phyloP scores from a whole-genome alignment of 2,888 invertebrate species.

The Diaprepes abbreviatus region DNA sequence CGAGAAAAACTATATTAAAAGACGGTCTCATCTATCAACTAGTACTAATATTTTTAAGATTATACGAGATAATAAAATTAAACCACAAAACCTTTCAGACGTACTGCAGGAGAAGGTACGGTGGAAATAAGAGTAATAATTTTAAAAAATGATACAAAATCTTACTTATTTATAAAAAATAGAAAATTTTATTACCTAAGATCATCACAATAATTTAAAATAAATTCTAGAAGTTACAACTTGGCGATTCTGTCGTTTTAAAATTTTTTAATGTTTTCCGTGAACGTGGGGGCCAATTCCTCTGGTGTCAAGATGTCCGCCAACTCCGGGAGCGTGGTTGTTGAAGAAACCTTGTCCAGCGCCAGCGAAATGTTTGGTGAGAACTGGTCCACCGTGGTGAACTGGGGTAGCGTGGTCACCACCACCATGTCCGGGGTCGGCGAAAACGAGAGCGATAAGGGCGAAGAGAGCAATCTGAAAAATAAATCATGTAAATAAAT shows the following conservation, averaged over 20 bases:
- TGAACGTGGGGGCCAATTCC: constrained; percentile 47
- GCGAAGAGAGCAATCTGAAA: constrained; percentile 37
- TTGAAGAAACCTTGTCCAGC: constrained; percentile 42
- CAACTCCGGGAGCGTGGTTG: constrained; percentile 52
- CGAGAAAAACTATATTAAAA: too few relatives aligned
- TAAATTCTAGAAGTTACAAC: constrained; percentile 8
- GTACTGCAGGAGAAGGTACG: too few relatives aligned
- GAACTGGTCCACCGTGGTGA: constrained; percentile 49
- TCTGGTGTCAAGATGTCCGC: constrained; percentile 43
- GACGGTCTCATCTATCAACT: too few relatives aligned
- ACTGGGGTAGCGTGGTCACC: constrained; percentile 32
- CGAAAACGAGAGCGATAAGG: constrained; percentile 29
- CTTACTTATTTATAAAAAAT: constrained; percentile 18
- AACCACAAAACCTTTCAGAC: too few relatives aligned
- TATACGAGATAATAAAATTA: too few relatives aligned
- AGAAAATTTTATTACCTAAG: constrained; percentile 36
- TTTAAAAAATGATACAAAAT: neutral
- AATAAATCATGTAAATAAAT: too few relatives aligned
- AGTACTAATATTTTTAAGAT: too few relatives aligned
- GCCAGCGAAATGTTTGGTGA: constrained; percentile 45
- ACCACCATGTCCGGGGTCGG: constrained; percentile 29
- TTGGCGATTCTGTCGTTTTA: constrained; percentile 20
- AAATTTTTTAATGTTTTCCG: constrained; percentile 1
- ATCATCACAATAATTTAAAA: constrained; percentile 36
- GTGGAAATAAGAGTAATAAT: too few relatives aligned